These are phyloP conservation scores for Acromyrmex charruanus DNA, from an alignment of 1,140 invertebrate genomes.

Conservation along the genomic window DNA sequence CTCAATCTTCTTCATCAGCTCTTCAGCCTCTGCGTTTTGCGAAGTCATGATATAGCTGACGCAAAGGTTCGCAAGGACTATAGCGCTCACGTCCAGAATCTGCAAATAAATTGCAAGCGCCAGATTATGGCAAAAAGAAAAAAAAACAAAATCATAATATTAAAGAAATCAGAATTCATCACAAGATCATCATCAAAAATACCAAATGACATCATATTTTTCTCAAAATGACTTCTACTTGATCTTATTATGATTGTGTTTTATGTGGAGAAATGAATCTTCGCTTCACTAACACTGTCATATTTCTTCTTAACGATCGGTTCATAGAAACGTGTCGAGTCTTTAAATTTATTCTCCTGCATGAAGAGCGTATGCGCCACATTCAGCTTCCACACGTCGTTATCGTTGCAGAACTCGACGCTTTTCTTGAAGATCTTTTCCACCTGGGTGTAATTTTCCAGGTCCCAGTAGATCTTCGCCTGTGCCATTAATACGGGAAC, in stretches of 20 bases:
- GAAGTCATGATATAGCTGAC: conserved; percentile 99
- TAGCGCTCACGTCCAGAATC: conserved; percentile 98
- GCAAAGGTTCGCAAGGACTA: conserved; percentile 99
- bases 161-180: too few relatives aligned
- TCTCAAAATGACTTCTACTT: too few relatives aligned
- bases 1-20: conserved; percentile 99
- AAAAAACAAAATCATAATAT: neutral
- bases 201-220: too few relatives aligned
- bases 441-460: conserved; percentile 98
- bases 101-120: conserved; percentile 75
- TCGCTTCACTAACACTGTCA: conserved; percentile 91
- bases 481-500: conserved; percentile 99
- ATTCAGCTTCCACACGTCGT: conserved; percentile 98
- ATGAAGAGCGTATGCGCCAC: conserved; percentile 99
- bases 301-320: conserved; percentile 99
- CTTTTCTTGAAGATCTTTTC: conserved; percentile 98
- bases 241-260: too few relatives aligned
- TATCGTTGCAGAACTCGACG: conserved; percentile 99
- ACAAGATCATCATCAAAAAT: too few relatives aligned
- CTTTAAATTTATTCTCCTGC: conserved; percentile 99
- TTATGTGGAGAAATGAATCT: neutral
- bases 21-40: conserved; percentile 99
- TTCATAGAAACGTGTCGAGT: conserved; percentile 99
- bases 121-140: neutral
- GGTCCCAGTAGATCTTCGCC: conserved; percentile 99